Base-by-base conservation (phyloP, 2,888 invertebrate genomes). In the Camptogramma bilineatum region DNA sequence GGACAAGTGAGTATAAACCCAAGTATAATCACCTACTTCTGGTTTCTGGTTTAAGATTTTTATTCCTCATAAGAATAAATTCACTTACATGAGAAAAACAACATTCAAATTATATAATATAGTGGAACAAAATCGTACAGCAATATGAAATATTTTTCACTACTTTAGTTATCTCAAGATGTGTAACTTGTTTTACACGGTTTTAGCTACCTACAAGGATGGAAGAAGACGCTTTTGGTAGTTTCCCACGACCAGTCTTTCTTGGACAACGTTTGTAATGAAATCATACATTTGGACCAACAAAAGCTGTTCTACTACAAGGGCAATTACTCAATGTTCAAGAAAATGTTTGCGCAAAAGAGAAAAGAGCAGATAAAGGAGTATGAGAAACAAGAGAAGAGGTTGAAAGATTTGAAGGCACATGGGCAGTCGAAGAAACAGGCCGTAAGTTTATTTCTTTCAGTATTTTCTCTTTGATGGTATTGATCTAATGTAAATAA, bases 211-310 rank as follows among this genome's bases (percentile, higher is more conserved):
- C 94, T 99, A 19, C 99, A 99, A 94, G 95, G 95, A 2, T 99
- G 99, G 99, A 99, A 99, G 90, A 99, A 99, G 85, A 99, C 99
- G 0, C 92, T 99, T 2, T 91, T 99, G 31, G 97, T 99, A 64
- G 99, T 99, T 10, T 99, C 99, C 79, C 99, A 99, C 95, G 99
- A 99, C 94, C 99, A 99, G 93, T 98, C 98, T 73, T 99, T 99
- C 94, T 95, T 99, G 78, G 99, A 99, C 87, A 99, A 99, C 82
- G 99, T 99, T 3, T 99, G 99, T 88, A 99, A 99, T 62, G 99
- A 99, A 93, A 97, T 99, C 72, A 97, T 99, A 68, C 99, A 99
- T 84, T 93, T 99, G 74, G 99, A 99, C 85, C 96, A 96, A 75
- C 97, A 97, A 79, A 99, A 99, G 85, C 90, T 99, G 57, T 96